Evolutionary conservation across 2,113 vertebrate species (phyloP).

Genomic region (Melierax canorus): DNA sequence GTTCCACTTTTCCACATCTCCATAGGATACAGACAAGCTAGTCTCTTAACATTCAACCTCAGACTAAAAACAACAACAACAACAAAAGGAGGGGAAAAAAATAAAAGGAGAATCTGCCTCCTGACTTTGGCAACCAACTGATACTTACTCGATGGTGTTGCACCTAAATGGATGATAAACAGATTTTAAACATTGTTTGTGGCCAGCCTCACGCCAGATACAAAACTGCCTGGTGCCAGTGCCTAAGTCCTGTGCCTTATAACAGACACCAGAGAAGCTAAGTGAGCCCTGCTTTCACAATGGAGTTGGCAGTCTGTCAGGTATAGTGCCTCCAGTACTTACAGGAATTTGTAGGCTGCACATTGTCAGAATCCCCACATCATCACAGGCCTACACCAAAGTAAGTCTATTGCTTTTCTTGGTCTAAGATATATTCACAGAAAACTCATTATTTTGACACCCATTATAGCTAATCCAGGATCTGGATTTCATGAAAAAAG

Average conservation of each 20-base stretch:
- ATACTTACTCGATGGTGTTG: background rate
- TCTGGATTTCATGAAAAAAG: background rate
- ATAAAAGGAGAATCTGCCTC: background rate
- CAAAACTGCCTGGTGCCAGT: background rate
- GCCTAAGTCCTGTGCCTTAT: background rate
- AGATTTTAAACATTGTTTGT: background rate
- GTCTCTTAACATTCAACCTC: background rate
- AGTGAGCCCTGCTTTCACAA: background rate
- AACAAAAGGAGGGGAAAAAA: accelerated
- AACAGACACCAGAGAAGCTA: background rate
- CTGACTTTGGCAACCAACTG: background rate
- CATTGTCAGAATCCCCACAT: background rate
- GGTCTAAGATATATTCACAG: background rate
- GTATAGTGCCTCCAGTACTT: background rate
- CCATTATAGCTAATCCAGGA: background rate
- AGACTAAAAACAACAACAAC: background rate
- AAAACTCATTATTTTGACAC: background rate
- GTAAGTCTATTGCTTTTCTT: background rate
- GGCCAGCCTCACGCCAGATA: background rate
- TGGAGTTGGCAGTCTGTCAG: background rate
- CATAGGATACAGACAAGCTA: background rate
- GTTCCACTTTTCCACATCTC: background rate
- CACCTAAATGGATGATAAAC: background rate
- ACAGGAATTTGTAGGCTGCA: background rate
- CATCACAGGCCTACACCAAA: background rate